phyloP scores from a whole-genome alignment of 2,797 vertebrate species.

The Anniella stebbinsi region DNA sequence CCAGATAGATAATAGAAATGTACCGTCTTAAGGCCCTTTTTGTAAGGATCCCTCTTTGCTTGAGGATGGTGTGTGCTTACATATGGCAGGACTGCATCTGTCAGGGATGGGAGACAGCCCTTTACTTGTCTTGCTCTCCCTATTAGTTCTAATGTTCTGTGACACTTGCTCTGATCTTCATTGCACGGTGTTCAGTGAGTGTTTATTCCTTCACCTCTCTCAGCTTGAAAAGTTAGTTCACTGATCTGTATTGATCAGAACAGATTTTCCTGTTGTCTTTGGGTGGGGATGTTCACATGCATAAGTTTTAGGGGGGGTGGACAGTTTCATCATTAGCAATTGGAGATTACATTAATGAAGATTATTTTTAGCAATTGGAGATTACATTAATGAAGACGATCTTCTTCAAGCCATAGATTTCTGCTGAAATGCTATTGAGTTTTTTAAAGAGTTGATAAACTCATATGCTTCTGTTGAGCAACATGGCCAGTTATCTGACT shows the following conservation, averaged over 20 bases:
- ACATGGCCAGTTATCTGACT: constrained; percentile 32
- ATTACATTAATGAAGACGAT: constrained; percentile 32
- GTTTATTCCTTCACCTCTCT: neutral
- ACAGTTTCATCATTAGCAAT: neutral
- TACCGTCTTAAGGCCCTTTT: neutral
- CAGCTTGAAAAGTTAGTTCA: constrained; percentile 29
- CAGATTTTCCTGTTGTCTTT: constrained; percentile 12
- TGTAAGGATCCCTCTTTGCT: neutral
- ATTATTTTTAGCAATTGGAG: constrained; percentile 8
- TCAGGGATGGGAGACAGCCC: neutral
- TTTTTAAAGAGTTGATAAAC: neutral
- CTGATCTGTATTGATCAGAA: neutral
- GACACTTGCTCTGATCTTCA: neutral
- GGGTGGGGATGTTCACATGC: constrained; percentile 38
- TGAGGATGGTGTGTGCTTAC: neutral
- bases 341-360: constrained; percentile 39
- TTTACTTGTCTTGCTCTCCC: neutral
- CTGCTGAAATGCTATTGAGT: neutral
- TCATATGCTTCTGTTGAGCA: neutral
- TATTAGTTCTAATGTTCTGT: neutral
- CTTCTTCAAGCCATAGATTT: neutral
- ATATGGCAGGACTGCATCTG: neutral
- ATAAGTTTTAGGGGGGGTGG: constrained; percentile 25
- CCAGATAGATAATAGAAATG: neutral
- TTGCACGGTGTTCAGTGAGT: neutral